These are phyloP conservation scores for Chymomyza fuscimana DNA, from an alignment of 2,888 invertebrate species.

Conservation along the genomic window DNA sequence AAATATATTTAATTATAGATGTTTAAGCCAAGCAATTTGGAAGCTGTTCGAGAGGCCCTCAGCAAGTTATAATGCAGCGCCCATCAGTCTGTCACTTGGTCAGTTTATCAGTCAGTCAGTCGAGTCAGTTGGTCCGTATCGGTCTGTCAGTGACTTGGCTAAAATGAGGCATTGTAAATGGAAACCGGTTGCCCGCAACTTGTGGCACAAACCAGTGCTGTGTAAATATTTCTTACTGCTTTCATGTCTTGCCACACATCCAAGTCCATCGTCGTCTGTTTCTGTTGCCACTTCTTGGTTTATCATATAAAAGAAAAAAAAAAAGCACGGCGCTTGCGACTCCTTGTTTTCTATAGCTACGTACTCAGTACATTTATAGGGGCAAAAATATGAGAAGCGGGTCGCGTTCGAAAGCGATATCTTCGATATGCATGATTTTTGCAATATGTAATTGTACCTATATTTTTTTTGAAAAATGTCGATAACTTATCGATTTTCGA, in stretches of 20 bases:
- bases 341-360: conserved; percentile 32
- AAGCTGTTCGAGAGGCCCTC: not conserved
- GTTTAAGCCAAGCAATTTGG: conserved; percentile 36
- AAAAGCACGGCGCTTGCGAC: conserved; percentile 62
- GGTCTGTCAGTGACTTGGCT: conserved; percentile 2
- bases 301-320: conserved; percentile 37
- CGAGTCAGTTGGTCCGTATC: conserved; percentile 3
- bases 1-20: conserved; percentile 53
- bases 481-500: too few species aligned
- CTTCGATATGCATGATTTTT: too few species aligned
- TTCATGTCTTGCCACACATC: conserved; percentile 41
- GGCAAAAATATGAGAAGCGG: too few species aligned
- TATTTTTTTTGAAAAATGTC: too few species aligned
- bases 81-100: conserved; percentile 1
- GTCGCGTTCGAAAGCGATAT: too few species aligned
- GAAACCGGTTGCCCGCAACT: conserved; percentile 43
- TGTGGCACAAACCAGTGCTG: conserved; percentile 42
- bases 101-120: not conserved
- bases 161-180: conserved; percentile 48
- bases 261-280: not conserved
- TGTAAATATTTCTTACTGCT: conserved; percentile 43
- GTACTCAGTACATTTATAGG: too few species aligned
- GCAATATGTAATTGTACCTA: too few species aligned
- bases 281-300: conserved; percentile 25
- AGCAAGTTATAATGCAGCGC: conserved; percentile 1